Conservation (phyloP, 2,113 vertebrate species). For the Alligator mississippiensis region DNA sequence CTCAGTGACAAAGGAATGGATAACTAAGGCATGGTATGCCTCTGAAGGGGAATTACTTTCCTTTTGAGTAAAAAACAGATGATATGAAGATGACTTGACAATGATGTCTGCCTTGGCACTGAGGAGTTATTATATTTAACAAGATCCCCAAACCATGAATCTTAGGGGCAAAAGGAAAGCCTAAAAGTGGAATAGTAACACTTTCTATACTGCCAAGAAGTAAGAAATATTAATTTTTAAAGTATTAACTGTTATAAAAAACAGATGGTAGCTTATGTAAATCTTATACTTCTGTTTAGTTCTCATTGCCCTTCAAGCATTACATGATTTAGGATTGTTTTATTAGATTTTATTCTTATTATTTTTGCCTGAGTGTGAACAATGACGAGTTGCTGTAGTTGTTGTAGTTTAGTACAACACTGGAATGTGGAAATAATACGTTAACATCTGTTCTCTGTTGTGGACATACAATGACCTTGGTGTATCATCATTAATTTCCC, state of each 20-base stretch:
- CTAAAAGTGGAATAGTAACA: constrained; percentile 37
- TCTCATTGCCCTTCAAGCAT: background rate
- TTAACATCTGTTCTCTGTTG: constrained; percentile 67
- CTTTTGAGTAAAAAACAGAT: background rate
- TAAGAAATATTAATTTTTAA: background rate
- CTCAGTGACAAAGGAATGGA: background rate
- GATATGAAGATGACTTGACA: constrained; percentile 11
- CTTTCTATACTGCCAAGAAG: constrained; percentile 20
- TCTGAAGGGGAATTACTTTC: background rate
- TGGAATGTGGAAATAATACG: constrained; percentile 49
- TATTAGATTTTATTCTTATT: background rate
- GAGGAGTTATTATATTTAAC: background rate
- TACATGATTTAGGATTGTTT: background rate
- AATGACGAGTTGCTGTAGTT: background rate
- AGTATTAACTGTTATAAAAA: too few species aligned
- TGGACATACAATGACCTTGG: constrained; percentile 61
- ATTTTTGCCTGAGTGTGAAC: background rate
- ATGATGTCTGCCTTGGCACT: background rate
- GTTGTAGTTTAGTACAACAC: background rate
- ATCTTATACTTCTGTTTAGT: constrained; percentile 15
- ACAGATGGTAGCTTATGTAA: too few species aligned
- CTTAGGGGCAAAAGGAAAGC: constrained; percentile 46
- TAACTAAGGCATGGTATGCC: background rate
- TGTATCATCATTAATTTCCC: constrained; percentile 73
- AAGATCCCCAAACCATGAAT: constrained; percentile 6